Base-by-base conservation (phyloP, 2,888 invertebrate species). In the Elmis aenea region DNA sequence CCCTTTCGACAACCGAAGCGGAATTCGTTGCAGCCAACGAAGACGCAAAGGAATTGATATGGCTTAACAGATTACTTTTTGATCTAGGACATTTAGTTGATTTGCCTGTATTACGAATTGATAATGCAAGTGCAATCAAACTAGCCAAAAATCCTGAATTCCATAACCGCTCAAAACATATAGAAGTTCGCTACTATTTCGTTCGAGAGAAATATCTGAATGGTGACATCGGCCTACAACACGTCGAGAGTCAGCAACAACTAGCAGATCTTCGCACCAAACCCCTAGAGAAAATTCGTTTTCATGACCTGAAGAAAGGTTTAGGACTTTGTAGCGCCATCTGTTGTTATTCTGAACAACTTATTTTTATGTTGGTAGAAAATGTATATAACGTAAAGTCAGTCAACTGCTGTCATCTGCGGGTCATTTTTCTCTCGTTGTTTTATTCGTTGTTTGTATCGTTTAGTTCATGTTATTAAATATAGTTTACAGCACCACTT, bases 1-100 rank as follows among this genome's bases (percentile, higher is more conserved):
- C 57, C 9, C 41, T 57, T 13, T 60, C 55, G 1, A 55, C 58
- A n/a, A 59, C 55, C 4, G 48, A 52, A 37, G 45, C 59, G 1
- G 57, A 60, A 33, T 46, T 54, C 23, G 50, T 60, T 6, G 57
- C 59, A 10, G 58, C 53, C 3, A 52, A 51, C 38, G 48, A 50
- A 32, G 50, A 46, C 5, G 35, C 48, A 5, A 49, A 51, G 31
- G 59, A 59, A 30, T 12, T 51, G 4, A 40, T 61, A 4, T 62
- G 59, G 58, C 28, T 58, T 11, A 32, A 31, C 5, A 15, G 46
- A 11, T 20, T 55, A 3, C 25, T 53, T 8, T 13, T 32, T 8
- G 47, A 48, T n/a, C n/a, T n/a, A n/a, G n/a, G n/a, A n/a, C n/a
- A n/a, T n/a, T n/a, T n/a, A n/a, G n/a, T n/a, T n/a, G n/a, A n/a